Evolutionary conservation across 2,888 invertebrate species (phyloP), one percentile per base, ranked within the genome.

Genomic region (Drosophila robusta): DNA sequence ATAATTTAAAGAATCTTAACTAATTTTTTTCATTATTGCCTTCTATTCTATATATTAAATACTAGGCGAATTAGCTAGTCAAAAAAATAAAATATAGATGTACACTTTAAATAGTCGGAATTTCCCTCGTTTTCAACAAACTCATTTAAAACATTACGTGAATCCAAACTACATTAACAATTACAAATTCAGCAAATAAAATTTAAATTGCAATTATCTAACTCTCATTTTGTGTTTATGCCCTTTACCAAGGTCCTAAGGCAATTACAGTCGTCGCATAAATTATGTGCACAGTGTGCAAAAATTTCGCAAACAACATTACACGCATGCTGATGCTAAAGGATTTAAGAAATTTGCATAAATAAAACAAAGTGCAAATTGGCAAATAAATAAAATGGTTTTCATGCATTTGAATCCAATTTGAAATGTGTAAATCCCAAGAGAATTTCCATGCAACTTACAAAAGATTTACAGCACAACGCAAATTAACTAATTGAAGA

Each of bases 401-500:
- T 60, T 58, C 47, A 64, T 41, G 55, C 75, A 56, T 58, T 65
- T 75, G 51, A 56, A 64, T 47, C 45, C 46, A 52, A 60, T 64
- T 76, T 52, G 24, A 58, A 82, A 51, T 58, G 57, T 62, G 67
- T 60, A 64, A 65, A 45, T 52, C 55, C 39, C 24, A 39, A 22
- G 8, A 22, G 32, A 52, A 49, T 41, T 24, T 8, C 2, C 18
- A 16, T 8, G 9, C 34, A 52, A 57, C 39, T 61, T 50, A 29
- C 26, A 41, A 22, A 62, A 50, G 32, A 39, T 54, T 70, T 44
- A 51, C 49, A 42, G 38, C 36, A 42, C 16, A 39, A 24, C 34
- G 49, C 56, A 68, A 74, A 74, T 86, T 67, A 86, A 49, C 70
- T 80, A 80, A 81, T 72, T 78, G 70, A 72, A 55, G 62, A 70